Conservation (phyloP, 2,797 vertebrate species). For the Cyclura pinguis region DNA sequence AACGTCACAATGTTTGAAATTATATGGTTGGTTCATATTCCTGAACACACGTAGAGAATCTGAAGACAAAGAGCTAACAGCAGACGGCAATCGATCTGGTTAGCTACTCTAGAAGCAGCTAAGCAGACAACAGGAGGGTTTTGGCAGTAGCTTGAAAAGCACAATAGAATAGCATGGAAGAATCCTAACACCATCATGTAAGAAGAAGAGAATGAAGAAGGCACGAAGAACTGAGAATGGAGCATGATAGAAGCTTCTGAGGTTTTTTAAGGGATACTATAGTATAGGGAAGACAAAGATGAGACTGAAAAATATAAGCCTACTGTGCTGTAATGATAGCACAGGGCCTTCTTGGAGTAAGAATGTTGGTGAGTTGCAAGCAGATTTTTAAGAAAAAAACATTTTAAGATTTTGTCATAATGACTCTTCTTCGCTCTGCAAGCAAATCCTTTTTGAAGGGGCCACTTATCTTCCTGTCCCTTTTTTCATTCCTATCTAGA, state of each 20-base stretch:
- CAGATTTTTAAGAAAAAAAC: background rate
- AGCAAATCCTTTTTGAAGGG: background rate
- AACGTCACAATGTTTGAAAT: background rate
- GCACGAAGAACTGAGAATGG: background rate
- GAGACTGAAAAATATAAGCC: background rate
- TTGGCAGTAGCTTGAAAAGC: background rate
- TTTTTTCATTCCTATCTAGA: background rate
- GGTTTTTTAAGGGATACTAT: too few species aligned
- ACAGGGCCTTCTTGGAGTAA: background rate
- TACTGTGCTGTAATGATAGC: background rate
- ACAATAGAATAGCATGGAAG: background rate
- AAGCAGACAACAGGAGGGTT: too few species aligned
- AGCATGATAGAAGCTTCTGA: background rate
- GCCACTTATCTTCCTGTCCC: background rate
- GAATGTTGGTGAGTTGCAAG: background rate
- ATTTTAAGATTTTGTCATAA: background rate
- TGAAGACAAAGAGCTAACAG: background rate
- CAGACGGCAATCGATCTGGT: background rate
- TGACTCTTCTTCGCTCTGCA: background rate
- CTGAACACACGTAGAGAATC: background rate
- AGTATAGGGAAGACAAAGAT: background rate
- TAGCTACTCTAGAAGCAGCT: background rate
- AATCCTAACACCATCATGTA: background rate
- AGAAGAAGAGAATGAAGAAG: too few species aligned
- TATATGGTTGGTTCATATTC: background rate